Percentiles rank a stretch among this genome's conserved stretches.
phyloP scores from a whole-genome alignment of 2,888 invertebrate species.

The Steinernema carpocapsae region DNA sequence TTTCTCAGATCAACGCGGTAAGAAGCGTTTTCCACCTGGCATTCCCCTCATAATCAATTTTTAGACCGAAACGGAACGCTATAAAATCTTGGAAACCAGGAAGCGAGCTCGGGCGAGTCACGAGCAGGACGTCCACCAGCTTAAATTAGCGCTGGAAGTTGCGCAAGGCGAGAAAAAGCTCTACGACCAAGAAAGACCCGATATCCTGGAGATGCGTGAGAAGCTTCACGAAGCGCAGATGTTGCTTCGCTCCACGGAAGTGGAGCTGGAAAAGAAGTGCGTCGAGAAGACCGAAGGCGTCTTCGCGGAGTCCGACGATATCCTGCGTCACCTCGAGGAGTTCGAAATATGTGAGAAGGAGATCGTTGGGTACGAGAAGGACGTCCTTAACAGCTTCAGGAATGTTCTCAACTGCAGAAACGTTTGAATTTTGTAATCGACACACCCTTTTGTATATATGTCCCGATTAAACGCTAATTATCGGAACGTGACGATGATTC shows the following conservation, averaged over 20 bases:
- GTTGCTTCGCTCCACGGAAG: background rate
- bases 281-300: background rate
- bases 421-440: background rate
- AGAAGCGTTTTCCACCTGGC: no score
- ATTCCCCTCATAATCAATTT: background rate
- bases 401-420: background rate
- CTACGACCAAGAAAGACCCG: conserved; percentile 22
- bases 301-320: background rate
- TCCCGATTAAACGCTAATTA: no score
- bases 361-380: background rate
- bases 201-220: background rate
- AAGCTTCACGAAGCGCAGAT: conserved; percentile 5
- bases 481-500: no score
- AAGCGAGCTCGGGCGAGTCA: conserved; percentile 3
- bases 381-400: background rate
- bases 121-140: conserved; percentile 7
- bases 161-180: background rate
- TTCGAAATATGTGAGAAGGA: background rate
- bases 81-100: background rate
- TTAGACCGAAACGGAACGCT: background rate
- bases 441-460: background rate
- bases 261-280: background rate
- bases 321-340: background rate
- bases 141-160: background rate
- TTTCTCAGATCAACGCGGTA: background rate